phyloP scores from a whole-genome alignment of 2,888 invertebrate genomes.

The Andricus quercusramuli region DNA sequence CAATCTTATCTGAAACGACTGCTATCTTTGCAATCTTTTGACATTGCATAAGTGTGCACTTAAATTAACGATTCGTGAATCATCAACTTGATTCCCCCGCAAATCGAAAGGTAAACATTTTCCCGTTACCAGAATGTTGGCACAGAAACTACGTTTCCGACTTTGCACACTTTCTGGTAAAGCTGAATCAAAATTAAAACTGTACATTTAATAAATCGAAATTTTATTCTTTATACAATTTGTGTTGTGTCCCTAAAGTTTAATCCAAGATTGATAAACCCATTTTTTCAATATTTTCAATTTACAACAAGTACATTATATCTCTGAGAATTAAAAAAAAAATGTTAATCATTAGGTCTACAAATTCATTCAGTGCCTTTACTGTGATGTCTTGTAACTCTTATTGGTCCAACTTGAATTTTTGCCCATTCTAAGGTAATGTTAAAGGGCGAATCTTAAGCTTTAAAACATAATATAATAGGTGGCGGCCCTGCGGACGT shows the following conservation, averaged over 20 bases:
- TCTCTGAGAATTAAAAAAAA: background rate
- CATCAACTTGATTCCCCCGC: constrained; percentile 35
- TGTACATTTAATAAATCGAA: background rate
- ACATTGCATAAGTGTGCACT: constrained; percentile 30
- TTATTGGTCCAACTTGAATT: no score
- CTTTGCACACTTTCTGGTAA: background rate
- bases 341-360: no score
- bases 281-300: no score
- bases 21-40: constrained; percentile 20
- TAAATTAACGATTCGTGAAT: constrained; percentile 34
- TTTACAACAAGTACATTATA: no score
- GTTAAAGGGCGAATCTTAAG: background rate
- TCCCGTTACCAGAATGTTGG: constrained; percentile 33
- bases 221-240: background rate
- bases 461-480: no score
- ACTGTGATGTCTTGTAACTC: no score
- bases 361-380: no score
- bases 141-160: constrained; percentile 6
- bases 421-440: no score
- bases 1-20: constrained; percentile 1
- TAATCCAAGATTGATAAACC: no score
- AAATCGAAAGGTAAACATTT: constrained; percentile 22
- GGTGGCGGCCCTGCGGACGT: no score
- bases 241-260: no score
- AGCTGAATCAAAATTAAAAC: constrained; percentile 6